Evolutionary conservation across 2,888 invertebrate species (phyloP), one percentile per base, ranked within the genome.

Genomic region (Leptodirus hochenwartii): DNA sequence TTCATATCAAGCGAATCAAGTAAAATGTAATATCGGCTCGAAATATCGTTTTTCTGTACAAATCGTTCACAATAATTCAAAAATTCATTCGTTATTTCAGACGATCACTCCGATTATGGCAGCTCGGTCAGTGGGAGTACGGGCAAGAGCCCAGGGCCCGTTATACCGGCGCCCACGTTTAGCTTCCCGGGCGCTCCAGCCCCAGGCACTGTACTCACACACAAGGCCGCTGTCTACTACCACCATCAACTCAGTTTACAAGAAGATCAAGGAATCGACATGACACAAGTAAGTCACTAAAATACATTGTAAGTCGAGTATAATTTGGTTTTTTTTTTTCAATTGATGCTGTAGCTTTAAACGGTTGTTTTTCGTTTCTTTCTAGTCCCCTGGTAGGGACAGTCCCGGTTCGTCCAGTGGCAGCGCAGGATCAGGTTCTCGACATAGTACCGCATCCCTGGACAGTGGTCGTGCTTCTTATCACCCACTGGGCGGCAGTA

Each of bases 391-490:
- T 24, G 88, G 88, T n/a, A 69, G 88, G 35, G 87, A 88, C 58
- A 87, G 87, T 50, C 87, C 88, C 9, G 87, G 87, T 9, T 79
- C 79, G 0, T 84, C 84, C 10, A 78, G 84, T 31, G 84, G 85
- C 5, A 82, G 82, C 15, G 78, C 78, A 1, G 85, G 85, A 22
- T 82, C 81, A 2, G 81, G 82, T 13, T 85, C 85, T 11, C 65
- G 90, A 25, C 85, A 90, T 54, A 85, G 85, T 37, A 87, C 87
- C 2, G 84, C 87, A 13, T 79, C 78, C 12, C 59, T 90, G 46
- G 90, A 90, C 60, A 84, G 84, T 42, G 90, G 90, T n/a, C 64
- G 88, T 37, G 88, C 88, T 16, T 87, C 87, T 8, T 78, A 81
- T 52, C 63, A 66, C 47, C 63, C 66, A 36, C 49, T 62, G 53